Conservation (phyloP, 30 jellyfish, hydroid and myxozoan genomes). For the Turritopsis rubra region DNA sequence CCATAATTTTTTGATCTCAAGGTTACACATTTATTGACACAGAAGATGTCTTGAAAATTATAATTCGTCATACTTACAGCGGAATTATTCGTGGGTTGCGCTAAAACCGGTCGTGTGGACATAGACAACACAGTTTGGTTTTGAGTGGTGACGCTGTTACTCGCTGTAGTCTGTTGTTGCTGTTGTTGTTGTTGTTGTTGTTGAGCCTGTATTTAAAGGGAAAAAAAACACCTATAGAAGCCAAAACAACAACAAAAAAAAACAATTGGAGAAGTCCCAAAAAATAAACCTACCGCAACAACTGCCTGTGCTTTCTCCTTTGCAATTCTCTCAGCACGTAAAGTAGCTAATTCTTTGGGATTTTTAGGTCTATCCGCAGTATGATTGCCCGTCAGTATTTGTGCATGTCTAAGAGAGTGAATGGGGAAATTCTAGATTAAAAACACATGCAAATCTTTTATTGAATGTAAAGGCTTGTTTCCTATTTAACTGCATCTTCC, state of each 20-base stretch:
- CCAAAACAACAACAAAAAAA: not conserved
- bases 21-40: no score
- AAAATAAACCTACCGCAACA: slow-evolving; percentile 32
- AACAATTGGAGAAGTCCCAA: not conserved
- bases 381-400: slow-evolving; percentile 32
- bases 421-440: not conserved
- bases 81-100: not conserved
- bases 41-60: no score
- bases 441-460: not conserved
- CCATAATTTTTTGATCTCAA: no score
- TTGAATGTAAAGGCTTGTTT: no score
- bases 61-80: not conserved
- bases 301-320: slow-evolving; percentile 75
- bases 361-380: slow-evolving; percentile 39
- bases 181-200: slow-evolving; percentile 19
- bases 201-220: not conserved
- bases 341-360: slow-evolving; percentile 77
- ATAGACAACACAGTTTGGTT: not conserved
- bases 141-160: not conserved
- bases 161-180: slow-evolving; percentile 1
- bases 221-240: not conserved
- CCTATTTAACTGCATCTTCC: no score
- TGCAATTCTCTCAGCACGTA: slow-evolving; percentile 85
- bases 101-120: not conserved
- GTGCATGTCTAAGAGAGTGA: slow-evolving; percentile 14